A percentile compares a stretch with the other conserved stretches of the same genome.
phyloP scores from a whole-genome alignment of 2,113 vertebrate genomes.

The Apeltes quadracus region DNA sequence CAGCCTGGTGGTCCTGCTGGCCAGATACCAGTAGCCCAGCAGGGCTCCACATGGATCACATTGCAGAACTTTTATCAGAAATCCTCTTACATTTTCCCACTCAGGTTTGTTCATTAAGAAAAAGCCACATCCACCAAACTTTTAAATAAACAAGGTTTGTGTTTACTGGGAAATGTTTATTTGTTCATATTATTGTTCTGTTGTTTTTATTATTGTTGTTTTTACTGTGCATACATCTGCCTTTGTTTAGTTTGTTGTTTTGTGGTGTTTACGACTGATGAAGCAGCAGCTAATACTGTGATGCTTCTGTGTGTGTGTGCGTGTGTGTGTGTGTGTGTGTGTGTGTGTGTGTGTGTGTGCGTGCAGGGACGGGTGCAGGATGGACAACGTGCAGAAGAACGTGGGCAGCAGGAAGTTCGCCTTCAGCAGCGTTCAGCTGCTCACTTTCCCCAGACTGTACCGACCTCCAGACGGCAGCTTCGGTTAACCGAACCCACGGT shows the following conservation, averaged over 20 bases:
- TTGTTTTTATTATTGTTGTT: neutral
- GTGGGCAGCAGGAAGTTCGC: slow-evolving; percentile 92
- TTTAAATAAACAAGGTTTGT: neutral
- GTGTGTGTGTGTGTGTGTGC: slow-evolving; percentile 12
- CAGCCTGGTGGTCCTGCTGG: slow-evolving; percentile 93
- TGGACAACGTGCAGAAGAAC: slow-evolving; percentile 97
- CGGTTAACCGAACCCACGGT: slow-evolving; percentile 55
- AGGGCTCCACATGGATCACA: slow-evolving; percentile 74
- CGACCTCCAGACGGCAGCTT: slow-evolving; percentile 93
- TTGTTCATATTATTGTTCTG: neutral
- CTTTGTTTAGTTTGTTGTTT: neutral
- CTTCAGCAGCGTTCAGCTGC: slow-evolving; percentile 93
- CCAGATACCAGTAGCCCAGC: slow-evolving; percentile 91
- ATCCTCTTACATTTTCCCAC: neutral
- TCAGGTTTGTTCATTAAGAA: no score
- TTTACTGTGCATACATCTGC: neutral
- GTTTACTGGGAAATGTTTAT: neutral
- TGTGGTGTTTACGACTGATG: neutral
- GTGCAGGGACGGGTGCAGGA: slow-evolving; percentile 76
- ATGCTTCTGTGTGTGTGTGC: neutral
- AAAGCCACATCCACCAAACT: neutral
- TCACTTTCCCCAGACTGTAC: slow-evolving; percentile 94
- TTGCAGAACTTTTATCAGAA: no score
- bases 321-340: slow-evolving; percentile 23
- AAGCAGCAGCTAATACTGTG: neutral